Conservation (phyloP, 1,140 invertebrate species). For the Triops cancriformis region DNA sequence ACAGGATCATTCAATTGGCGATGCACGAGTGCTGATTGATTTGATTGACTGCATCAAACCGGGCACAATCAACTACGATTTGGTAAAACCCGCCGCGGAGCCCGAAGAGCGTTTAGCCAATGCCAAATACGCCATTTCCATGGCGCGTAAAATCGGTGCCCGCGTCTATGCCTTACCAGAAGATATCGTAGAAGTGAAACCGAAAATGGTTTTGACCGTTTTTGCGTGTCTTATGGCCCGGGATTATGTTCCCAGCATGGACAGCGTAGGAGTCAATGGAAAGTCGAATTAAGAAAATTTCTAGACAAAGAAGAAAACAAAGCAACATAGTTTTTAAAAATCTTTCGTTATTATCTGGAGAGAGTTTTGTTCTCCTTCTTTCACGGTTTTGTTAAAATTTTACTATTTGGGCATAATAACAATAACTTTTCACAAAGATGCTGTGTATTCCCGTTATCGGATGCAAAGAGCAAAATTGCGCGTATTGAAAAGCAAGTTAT, state of each 20-base stretch:
- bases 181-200: conserved; percentile 96
- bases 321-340: too few species aligned
- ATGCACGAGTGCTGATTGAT: conserved; percentile 84
- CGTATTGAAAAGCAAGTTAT: too few species aligned
- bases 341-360: too few species aligned
- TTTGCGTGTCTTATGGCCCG: conserved; percentile 98
- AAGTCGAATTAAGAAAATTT: not conserved
- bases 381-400: too few species aligned
- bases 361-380: too few species aligned
- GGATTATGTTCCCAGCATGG: conserved; percentile 85
- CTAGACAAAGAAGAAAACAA: too few species aligned
- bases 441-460: too few species aligned
- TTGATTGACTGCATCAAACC: conserved; percentile 95
- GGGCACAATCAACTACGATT: conserved; percentile 86
- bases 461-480: too few species aligned
- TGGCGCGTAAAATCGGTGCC: conserved; percentile 93
- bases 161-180: conserved; percentile 97
- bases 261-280: conserved; percentile 34
- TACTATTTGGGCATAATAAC: too few species aligned
- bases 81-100: conserved; percentile 66
- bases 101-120: conserved; percentile 88
- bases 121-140: conserved; percentile 97
- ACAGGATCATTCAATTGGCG: conserved; percentile 71
- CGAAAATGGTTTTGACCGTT: conserved; percentile 98
- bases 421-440: too few species aligned